phyloP scores from a whole-genome alignment of 2,888 invertebrate genomes.

The Hetaerina titia region DNA sequence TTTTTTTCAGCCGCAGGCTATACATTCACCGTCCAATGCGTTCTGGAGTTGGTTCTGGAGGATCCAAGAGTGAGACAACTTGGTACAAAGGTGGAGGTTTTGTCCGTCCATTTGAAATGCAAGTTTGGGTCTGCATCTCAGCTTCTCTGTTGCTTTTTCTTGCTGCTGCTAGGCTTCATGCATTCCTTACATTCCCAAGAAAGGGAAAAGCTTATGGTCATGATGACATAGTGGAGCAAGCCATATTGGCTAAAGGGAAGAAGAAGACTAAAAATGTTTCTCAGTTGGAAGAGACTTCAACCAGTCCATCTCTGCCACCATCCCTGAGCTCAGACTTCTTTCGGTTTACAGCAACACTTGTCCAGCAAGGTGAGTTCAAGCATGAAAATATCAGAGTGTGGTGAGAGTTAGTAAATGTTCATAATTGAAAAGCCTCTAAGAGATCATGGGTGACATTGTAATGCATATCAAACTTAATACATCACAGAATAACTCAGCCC shows the following conservation, averaged over 20 bases:
- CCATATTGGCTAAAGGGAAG: background rate
- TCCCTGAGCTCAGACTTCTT: constrained; percentile 49
- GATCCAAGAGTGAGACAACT: constrained; percentile 41
- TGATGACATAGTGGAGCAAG: background rate
- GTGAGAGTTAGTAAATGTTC: too few species aligned
- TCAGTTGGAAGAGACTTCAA: background rate
- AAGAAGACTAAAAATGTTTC: background rate
- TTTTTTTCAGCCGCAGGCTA: background rate
- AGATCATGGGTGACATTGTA: too few species aligned
- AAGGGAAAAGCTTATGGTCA: background rate
- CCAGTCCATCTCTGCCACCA: background rate
- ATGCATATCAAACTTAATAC: too few species aligned
- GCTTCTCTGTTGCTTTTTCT: constrained; percentile 39
- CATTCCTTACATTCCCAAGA: background rate
- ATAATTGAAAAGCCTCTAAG: too few species aligned
- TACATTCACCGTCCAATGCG: constrained; percentile 54
- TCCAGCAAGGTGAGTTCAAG: constrained; percentile 33
- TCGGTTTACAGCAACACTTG: constrained; percentile 42
- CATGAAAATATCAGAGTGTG: background rate
- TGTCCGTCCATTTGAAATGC: constrained; percentile 49
- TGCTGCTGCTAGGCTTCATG: constrained; percentile 24
- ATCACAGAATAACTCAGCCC: too few species aligned
- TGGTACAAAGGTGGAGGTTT: constrained; percentile 54
- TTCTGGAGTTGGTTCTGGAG: constrained; percentile 26
- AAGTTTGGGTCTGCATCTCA: constrained; percentile 46